Evolutionary conservation across 2,888 invertebrate genomes (phyloP).

Genomic region (Pediacus dermestoides): DNA sequence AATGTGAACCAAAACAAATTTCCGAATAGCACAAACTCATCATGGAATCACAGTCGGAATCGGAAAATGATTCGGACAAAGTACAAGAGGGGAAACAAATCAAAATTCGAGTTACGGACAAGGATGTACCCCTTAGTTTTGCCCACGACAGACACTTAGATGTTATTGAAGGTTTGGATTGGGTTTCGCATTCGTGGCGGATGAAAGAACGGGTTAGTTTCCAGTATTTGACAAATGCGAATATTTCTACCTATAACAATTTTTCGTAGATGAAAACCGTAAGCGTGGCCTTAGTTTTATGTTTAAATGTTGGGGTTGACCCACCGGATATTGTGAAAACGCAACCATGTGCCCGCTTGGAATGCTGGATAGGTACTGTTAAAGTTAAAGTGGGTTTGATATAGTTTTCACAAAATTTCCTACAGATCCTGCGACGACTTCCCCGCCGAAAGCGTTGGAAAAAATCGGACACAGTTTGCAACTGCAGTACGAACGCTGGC

Average conservation of each 20-base stretch:
- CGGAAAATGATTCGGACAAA: constrained; percentile 10
- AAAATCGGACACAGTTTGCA: constrained; percentile 88
- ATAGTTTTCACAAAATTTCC: constrained; percentile 14
- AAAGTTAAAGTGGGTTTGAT: constrained; percentile 6
- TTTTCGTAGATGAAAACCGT: constrained; percentile 92
- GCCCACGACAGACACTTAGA: constrained; percentile 72
- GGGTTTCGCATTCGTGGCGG: constrained; percentile 78
- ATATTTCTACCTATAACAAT: constrained; percentile 8
- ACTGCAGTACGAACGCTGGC: constrained; percentile 98
- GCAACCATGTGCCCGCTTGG: constrained; percentile 90
- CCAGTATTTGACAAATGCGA: background rate
- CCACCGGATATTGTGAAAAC: constrained; percentile 98
- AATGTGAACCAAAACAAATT: too few species aligned
- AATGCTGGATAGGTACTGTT: constrained; percentile 90
- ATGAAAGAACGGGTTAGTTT: constrained; percentile 80
- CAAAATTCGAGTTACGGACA: constrained; percentile 59
- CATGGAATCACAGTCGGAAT: too few species aligned
- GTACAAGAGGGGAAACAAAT: too few species aligned
- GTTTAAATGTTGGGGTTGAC: constrained; percentile 98
- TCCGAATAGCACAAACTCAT: too few species aligned
- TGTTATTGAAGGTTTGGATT: constrained; percentile 62
- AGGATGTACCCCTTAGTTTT: constrained; percentile 70
- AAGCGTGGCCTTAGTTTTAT: constrained; percentile 94
- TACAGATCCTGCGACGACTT: constrained; percentile 80
- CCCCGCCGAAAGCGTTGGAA: constrained; percentile 89